A percentile compares a stretch with the other conserved stretches of the same genome.
These are phyloP conservation scores for Stenichneumon culpator DNA, from an alignment of 2,888 invertebrate genomes.

Conservation along the genomic window DNA sequence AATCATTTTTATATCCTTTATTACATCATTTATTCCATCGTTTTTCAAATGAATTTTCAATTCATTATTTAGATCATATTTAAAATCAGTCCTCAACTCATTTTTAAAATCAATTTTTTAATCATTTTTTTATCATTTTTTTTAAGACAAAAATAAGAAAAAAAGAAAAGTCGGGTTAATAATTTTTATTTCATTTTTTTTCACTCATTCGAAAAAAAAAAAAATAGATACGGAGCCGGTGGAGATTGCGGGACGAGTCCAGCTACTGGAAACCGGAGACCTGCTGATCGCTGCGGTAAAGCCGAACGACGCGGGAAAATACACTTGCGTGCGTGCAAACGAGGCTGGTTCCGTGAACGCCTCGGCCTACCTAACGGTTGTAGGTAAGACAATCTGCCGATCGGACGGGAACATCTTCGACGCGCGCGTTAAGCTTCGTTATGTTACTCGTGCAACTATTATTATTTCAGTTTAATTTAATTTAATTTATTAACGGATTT, in stretches of 20 bases:
- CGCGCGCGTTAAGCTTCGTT: no score
- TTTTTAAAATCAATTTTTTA: no score
- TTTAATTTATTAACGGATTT: no score
- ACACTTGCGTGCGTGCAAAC: slow-evolving; percentile 95
- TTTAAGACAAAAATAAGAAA: no score
- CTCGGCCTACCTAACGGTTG: slow-evolving; percentile 92
- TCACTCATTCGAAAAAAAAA: slow-evolving; percentile 30
- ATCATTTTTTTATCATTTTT: background rate
- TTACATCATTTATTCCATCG: no score
- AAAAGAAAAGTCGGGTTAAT: no score
- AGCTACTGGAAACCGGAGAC: slow-evolving; percentile 94
- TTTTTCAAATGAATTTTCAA: no score
- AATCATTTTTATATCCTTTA: no score
- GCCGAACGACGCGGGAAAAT: slow-evolving; percentile 94
- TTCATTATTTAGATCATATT: no score
- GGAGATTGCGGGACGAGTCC: slow-evolving; percentile 91
- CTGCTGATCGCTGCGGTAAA: slow-evolving; percentile 95
- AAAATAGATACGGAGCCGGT: slow-evolving; percentile 87
- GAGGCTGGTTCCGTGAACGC: slow-evolving; percentile 95
- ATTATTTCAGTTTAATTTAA: background rate
- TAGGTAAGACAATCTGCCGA: slow-evolving; percentile 88
- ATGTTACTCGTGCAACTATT: background rate
- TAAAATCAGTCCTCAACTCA: no score
- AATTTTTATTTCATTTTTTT: slow-evolving; percentile 1
- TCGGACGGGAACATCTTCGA: no score